Conservation (phyloP, 2,888 invertebrate species). For the Helobdella robusta region DNA sequence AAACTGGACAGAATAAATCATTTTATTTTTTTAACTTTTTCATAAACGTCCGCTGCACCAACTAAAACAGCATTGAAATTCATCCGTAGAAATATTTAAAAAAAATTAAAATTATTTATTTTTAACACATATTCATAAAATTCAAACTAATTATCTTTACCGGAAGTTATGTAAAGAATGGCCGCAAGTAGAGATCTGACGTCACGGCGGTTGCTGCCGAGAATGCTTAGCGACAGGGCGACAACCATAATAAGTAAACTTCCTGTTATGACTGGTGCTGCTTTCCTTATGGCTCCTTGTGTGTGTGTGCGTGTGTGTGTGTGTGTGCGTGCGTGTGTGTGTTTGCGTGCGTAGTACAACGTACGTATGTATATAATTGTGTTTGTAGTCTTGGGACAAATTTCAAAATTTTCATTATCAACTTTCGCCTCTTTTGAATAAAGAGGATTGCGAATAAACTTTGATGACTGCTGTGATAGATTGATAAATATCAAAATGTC, state of each 20-base stretch:
- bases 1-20: no score
- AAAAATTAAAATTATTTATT: background rate
- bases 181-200: constrained; percentile 42
- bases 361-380: no score
- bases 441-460: no score
- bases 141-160: constrained; percentile 30
- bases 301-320: no score
- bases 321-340: no score
- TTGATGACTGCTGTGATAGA: no score
- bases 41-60: background rate
- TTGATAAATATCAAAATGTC: no score
- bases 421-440: no score
- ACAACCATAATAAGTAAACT: constrained; percentile 41
- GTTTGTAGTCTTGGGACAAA: no score
- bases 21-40: background rate
- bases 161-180: constrained; percentile 42
- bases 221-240: constrained; percentile 40
- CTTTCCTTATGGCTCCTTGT: constrained; percentile 41
- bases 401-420: no score
- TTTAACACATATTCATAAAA: background rate
- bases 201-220: constrained; percentile 42
- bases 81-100: background rate
- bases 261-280: constrained; percentile 42
- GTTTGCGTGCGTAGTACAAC: no score
- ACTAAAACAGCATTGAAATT: background rate